A percentile compares a stretch with the other conserved stretches of the same genome.
These are phyloP conservation scores for Caenorhabditis japonica DNA, from an alignment of 2,888 invertebrate genomes.

Conservation along the genomic window DNA sequence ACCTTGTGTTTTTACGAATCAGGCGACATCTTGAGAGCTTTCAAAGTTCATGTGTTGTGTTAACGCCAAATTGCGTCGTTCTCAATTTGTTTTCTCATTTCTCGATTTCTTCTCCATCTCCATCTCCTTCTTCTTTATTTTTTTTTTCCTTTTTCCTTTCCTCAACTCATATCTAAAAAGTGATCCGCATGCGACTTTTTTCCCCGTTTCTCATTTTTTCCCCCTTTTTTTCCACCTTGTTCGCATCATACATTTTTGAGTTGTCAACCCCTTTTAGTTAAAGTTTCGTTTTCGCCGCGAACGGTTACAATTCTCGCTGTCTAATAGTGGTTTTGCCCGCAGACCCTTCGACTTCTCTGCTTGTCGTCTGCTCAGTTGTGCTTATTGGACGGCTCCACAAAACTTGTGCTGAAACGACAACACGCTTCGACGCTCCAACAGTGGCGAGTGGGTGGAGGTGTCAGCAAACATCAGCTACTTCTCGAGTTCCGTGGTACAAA, in stretches of 20 bases:
- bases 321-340: slow-evolving; percentile 59
- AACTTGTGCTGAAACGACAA: slow-evolving; percentile 80
- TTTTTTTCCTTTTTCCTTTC: slow-evolving; percentile 8
- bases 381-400: slow-evolving; percentile 82
- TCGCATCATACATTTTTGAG: slow-evolving; percentile 1
- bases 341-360: slow-evolving; percentile 82
- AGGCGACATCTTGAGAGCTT: slow-evolving; percentile 49
- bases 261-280: slow-evolving; percentile 41
- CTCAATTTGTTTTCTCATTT: slow-evolving; percentile 18
- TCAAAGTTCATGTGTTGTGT: slow-evolving; percentile 44
- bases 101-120: slow-evolving; percentile 11
- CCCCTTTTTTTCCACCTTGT: not conserved
- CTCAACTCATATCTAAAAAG: slow-evolving; percentile 18
- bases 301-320: slow-evolving; percentile 28
- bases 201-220: slow-evolving; percentile 4
- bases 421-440: slow-evolving; percentile 81
- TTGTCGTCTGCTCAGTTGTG: slow-evolving; percentile 81
- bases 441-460: slow-evolving; percentile 82
- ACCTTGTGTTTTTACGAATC: slow-evolving; percentile 31
- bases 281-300: not conserved
- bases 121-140: not conserved
- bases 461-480: slow-evolving; percentile 81
- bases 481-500: slow-evolving; percentile 82
- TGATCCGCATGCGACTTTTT: not conserved
- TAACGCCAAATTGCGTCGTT: slow-evolving; percentile 48